Evolutionary conservation across 2,888 invertebrate species (phyloP).

Genomic region (Epinotia nisella): DNA sequence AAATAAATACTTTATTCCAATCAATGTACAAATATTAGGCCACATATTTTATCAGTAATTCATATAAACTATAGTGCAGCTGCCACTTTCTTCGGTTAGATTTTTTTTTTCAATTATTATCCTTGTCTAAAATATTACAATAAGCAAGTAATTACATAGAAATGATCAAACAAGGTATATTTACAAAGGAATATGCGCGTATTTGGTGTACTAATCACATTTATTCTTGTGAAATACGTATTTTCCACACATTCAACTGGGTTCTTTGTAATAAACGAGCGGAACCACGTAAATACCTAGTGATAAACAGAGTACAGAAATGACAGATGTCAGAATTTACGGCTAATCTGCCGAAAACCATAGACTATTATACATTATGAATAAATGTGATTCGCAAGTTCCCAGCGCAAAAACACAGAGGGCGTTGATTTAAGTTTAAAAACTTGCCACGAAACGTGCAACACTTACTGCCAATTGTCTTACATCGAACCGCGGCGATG

Average conservation of each 20-base stretch:
- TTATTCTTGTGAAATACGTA: no score
- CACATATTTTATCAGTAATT: not conserved
- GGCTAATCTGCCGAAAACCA: no score
- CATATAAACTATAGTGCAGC: not conserved
- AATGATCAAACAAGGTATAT: constrained; percentile 45
- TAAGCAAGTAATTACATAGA: constrained; percentile 33
- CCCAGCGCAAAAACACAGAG: constrained; percentile 14
- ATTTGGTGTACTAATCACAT: constrained; percentile 3
- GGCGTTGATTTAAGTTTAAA: constrained; percentile 28
- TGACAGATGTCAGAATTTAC: no score
- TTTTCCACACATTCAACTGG: no score
- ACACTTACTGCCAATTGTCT: constrained; percentile 51
- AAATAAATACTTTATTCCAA: not conserved
- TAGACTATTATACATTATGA: not conserved
- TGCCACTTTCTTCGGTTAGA: not conserved
- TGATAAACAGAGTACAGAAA: no score
- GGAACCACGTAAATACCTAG: no score
- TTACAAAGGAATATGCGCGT: constrained; percentile 44
- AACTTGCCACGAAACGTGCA: constrained; percentile 48
- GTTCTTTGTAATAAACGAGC: no score
- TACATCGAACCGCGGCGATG: constrained; percentile 44
- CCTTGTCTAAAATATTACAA: constrained; percentile 46
- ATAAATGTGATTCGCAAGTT: constrained; percentile 16
- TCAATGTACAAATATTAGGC: not conserved
- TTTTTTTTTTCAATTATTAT: constrained; percentile 46